Percentiles rank a stretch among this genome's conserved stretches.
Evolutionary conservation across 2,113 vertebrate genomes (phyloP).

Genomic region (Leucopsar rothschildi): DNA sequence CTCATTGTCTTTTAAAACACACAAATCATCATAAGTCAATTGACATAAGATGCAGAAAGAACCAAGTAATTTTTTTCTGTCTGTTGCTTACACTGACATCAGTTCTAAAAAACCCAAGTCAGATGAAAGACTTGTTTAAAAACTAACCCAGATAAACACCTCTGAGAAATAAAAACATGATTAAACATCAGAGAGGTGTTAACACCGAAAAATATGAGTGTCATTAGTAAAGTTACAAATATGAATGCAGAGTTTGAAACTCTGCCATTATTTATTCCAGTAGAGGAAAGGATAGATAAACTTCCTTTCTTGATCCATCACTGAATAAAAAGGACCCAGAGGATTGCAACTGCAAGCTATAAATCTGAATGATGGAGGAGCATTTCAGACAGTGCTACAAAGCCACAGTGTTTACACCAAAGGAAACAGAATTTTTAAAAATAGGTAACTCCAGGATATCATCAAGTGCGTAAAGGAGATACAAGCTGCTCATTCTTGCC

Average conservation of each 20-base stretch:
- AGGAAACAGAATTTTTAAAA: constrained; percentile 23
- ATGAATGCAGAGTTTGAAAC: constrained; percentile 11
- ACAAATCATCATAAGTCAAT: background rate
- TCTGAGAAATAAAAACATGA: background rate
- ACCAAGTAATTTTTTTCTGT: background rate
- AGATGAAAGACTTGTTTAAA: background rate
- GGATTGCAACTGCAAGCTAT: constrained; percentile 14
- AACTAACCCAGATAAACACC: background rate
- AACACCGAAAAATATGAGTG: constrained; percentile 10
- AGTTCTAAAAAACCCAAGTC: background rate
- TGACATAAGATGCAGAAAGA: background rate
- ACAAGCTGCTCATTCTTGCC: background rate
- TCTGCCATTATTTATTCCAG: constrained; percentile 35
- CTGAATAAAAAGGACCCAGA: background rate
- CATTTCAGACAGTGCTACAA: background rate
- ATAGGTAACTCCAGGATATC: constrained; percentile 3
- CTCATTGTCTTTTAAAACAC: background rate
- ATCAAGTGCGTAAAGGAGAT: background rate
- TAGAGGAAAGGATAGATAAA: constrained; percentile 38
- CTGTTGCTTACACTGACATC: background rate
- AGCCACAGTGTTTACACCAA: constrained; percentile 28
- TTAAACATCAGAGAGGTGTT: constrained; percentile 26
- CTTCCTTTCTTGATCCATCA: constrained; percentile 29
- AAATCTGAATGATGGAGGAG: background rate
- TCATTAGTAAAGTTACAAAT: constrained; percentile 27